These are phyloP conservation scores for Ophion ellenae DNA, from an alignment of 2,888 invertebrate genomes.

Conservation along the genomic window DNA sequence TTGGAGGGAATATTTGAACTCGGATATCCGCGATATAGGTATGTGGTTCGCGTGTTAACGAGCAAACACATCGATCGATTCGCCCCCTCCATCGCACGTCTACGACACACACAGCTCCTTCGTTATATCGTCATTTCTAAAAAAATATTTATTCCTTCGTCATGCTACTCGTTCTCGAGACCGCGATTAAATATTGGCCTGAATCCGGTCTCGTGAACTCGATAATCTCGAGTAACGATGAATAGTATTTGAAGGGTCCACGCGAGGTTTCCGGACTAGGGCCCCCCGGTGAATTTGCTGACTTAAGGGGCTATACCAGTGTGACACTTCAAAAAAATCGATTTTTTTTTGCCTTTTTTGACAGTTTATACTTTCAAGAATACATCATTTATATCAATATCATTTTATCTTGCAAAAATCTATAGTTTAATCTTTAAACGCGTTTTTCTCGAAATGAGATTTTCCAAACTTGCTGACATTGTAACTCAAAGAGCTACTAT, in stretches of 20 bases:
- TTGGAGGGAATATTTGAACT: constrained; percentile 30
- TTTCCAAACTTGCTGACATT: too few relatives aligned
- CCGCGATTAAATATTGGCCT: constrained; percentile 41
- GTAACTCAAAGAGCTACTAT: too few relatives aligned
- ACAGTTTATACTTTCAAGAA: too few relatives aligned
- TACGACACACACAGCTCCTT: not conserved
- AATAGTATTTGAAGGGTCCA: not conserved
- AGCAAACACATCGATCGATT: constrained; percentile 48
- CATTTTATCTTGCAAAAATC: too few relatives aligned
- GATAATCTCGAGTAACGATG: not conserved
- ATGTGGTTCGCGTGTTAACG: constrained; percentile 40
- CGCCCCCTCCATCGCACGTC: not conserved
- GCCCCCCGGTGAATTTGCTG: too few relatives aligned
- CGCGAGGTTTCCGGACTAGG: too few relatives aligned
- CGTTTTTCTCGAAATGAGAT: too few relatives aligned
- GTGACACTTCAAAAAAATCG: too few relatives aligned
- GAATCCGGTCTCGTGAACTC: constrained; percentile 12
- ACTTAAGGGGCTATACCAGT: too few relatives aligned
- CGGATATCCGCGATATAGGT: not conserved
- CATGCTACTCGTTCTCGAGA: constrained; percentile 2
- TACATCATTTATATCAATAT: too few relatives aligned
- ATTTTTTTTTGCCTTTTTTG: too few relatives aligned
- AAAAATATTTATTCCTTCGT: constrained; percentile 5
- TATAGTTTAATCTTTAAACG: too few relatives aligned
- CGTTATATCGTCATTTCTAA: not conserved